Evolutionary conservation across 2,797 vertebrate genomes (phyloP).

Genomic region (Xenentodon cancila): DNA sequence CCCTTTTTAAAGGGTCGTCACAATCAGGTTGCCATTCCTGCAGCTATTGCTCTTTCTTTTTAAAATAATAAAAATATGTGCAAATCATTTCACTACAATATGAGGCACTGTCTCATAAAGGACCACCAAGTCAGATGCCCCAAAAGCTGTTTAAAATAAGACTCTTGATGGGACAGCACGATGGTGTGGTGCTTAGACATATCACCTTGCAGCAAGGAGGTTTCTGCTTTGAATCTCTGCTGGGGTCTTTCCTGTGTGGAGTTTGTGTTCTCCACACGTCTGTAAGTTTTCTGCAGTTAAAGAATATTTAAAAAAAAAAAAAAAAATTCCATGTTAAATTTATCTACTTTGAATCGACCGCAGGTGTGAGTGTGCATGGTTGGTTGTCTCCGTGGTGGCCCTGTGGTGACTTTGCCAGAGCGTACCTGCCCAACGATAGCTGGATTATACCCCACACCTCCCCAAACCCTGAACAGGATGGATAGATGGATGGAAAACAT

Average conservation of each 20-base stretch:
- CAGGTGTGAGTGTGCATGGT: no score
- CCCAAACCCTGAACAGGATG: not conserved
- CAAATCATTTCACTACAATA: conserved; percentile 72
- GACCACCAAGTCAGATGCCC: conserved; percentile 64
- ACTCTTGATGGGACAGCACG: conserved; percentile 43
- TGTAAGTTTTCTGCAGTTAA: no score
- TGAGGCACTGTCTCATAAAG: conserved; percentile 81
- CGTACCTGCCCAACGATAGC: not conserved
- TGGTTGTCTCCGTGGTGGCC: no score
- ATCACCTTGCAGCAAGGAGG: no score
- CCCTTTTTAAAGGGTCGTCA: conserved; percentile 32
- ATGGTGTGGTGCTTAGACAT: not conserved
- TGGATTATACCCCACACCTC: no score
- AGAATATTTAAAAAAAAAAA: no score
- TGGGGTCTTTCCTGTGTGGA: not conserved
- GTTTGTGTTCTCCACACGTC: no score
- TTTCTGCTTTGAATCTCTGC: not conserved
- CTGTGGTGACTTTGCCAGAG: not conserved
- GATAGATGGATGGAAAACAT: conserved; percentile 1
- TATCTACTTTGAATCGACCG: no score
- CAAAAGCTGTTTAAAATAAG: conserved; percentile 72
- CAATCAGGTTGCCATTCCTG: conserved; percentile 30
- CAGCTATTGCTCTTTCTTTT: conserved; percentile 41
- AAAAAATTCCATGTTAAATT: no score
- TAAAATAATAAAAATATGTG: conserved; percentile 53